Conservation (phyloP, 2,888 invertebrate genomes). For the Laothoe populi region DNA sequence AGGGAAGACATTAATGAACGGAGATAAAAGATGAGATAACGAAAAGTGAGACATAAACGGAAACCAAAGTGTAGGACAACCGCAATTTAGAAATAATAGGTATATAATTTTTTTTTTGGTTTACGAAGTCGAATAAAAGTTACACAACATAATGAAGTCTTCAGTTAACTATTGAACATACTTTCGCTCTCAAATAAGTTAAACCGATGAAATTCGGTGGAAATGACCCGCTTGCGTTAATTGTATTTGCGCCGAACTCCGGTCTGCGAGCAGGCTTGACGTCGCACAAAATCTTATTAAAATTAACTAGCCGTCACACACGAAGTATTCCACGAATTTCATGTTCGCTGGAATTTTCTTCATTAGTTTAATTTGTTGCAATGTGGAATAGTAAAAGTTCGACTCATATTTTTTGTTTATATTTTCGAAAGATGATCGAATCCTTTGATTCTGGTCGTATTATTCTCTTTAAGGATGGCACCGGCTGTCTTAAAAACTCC, state of each 20-base stretch:
- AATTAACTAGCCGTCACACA: slow-evolving; percentile 6
- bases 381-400: neutral
- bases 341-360: neutral
- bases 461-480: no score
- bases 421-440: no score
- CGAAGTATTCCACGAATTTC: neutral
- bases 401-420: no score
- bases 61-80: no score
- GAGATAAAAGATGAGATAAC: no score
- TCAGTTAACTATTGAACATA: neutral
- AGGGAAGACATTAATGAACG: no score
- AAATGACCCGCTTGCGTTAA: slow-evolving; percentile 13
- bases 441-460: no score
- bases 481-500: no score
- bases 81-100: no score
- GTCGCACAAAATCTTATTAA: slow-evolving; percentile 6
- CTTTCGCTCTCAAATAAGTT: slow-evolving; percentile 13
- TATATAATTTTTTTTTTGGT: no score
- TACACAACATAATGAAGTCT: neutral
- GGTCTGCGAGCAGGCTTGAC: neutral
- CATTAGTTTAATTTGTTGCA: neutral
- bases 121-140: no score
- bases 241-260: slow-evolving; percentile 13
- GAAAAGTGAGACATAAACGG: no score
- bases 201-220: slow-evolving; percentile 13